phyloP scores from a whole-genome alignment of 2,888 invertebrate species.

The Coelogynopora nodosa region DNA sequence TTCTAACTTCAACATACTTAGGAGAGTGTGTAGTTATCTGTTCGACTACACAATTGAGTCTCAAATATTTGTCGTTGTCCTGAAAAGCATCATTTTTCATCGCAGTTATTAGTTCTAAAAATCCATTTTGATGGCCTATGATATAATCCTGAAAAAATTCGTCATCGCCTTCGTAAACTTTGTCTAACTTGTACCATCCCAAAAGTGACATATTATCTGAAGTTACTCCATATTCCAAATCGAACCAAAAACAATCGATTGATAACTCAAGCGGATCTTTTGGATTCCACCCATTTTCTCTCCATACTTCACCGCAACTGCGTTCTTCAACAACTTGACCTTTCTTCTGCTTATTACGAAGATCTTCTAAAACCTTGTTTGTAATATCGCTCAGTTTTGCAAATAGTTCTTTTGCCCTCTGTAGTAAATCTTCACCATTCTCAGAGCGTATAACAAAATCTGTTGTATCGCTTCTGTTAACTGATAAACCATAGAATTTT shows the following conservation, averaged over 20 bases:
- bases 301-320: background rate
- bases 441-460: background rate
- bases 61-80: background rate
- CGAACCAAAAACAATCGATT: background rate
- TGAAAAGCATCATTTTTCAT: background rate
- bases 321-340: background rate
- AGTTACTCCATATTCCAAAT: background rate
- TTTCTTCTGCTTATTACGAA: background rate
- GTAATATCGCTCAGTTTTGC: background rate
- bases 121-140: background rate
- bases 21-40: background rate
- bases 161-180: background rate
- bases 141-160: background rate
- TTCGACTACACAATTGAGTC: background rate
- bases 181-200: background rate
- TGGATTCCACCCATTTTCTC: background rate
- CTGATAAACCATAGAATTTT: background rate
- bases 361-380: background rate
- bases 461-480: background rate
- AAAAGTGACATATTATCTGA: background rate
- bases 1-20: background rate
- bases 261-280: background rate
- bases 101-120: background rate
- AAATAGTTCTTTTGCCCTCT: background rate
- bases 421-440: background rate